Conservation (phyloP, 2,797 vertebrate species). For the Sylvia borin region DNA sequence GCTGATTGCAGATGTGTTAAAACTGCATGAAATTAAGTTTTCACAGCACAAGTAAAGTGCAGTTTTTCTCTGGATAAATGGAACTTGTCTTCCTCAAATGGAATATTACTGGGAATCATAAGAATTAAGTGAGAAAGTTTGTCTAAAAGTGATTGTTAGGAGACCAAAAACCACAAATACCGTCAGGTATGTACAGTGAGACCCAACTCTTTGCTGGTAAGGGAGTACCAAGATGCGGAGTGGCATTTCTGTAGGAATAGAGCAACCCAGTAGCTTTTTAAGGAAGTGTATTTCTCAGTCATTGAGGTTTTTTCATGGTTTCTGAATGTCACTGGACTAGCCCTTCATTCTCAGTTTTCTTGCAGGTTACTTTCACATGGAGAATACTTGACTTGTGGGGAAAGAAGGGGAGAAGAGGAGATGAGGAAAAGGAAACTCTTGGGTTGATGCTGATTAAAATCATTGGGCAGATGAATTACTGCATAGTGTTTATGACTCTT, state of each 20-base stretch:
- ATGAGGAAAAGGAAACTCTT: slow-evolving; percentile 26
- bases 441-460: slow-evolving; percentile 22
- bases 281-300: neutral
- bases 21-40: neutral
- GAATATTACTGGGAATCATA: neutral
- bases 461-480: slow-evolving; percentile 14
- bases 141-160: neutral
- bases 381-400: slow-evolving; percentile 4
- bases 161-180: neutral
- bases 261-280: neutral
- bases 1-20: neutral
- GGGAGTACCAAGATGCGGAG: neutral
- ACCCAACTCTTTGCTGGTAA: neutral
- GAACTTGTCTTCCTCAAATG: neutral
- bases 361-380: slow-evolving; percentile 4
- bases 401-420: slow-evolving; percentile 29
- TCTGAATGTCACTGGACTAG: neutral
- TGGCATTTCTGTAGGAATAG: neutral
- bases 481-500: neutral
- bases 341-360: slow-evolving; percentile 34
- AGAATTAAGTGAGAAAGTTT: neutral
- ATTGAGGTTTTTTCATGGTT: neutral
- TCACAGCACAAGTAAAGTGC: neutral
- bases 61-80: neutral
- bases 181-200: neutral